Evolutionary conservation across 64 coral and sea anemone species (phyloP), one percentile per base, ranked within the genome.

Genomic region (Cladopsammia gracilis): DNA sequence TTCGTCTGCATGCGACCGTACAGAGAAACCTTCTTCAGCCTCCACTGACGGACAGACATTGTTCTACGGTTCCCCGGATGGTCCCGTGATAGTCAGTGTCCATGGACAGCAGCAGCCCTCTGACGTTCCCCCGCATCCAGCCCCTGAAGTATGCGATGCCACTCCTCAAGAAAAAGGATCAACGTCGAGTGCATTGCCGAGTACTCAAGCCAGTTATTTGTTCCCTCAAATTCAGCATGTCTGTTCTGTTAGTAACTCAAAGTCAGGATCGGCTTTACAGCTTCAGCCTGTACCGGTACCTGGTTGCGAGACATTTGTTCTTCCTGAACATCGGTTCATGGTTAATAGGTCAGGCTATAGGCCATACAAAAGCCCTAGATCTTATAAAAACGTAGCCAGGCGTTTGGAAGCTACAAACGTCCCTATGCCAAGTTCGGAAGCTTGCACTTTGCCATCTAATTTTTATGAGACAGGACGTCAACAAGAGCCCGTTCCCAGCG

Each of bases 31-130:
- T 68, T 42, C 19, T 11, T 24, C 61, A 48, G 8, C 48, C 6
- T 11, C 60, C 12, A 10, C 19, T 12, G 58, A 84, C 7, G 80
- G 64, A 50, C 58, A 6, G 44, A 13, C 60, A 10, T 20, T 18
- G 0, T 68, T 8, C 7, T 7, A 20, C 61, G 46, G 26, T 68
- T 67, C 61, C 18, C 44, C 3, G 20, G 80, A 84, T 68, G 80
- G 80, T 6, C 80, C 80, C 11, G 80, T 84, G 42, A 84, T 84
- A 14, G 62, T 84, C 9, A 84, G 64, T 67, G 80, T 84, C 19
- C 67, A 34, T 67, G 80, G 80, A 6, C 12, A 62, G 15, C 12
- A 62, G 15, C 58, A 58, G 23, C 47, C 80, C 12, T 14, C 45
- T 11, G 13, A 14, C 12, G 80, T 48, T 49, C 43, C 22, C 6